A percentile compares a stretch with the other conserved stretches of the same genome.
Conservation (phyloP, 2,797 vertebrate species). For the Thunnus albacares region DNA sequence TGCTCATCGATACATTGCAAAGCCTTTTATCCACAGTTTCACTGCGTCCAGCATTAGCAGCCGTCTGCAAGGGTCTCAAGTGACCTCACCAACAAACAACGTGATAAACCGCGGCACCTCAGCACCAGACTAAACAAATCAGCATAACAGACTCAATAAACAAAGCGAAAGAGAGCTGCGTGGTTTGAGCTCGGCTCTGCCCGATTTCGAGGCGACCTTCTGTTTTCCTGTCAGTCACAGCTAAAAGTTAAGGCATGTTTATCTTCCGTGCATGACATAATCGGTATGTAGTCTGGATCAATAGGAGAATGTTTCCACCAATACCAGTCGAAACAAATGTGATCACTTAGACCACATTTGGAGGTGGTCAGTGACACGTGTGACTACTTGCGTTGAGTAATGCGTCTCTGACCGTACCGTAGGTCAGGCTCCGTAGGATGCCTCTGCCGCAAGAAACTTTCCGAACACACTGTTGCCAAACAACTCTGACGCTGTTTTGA, state of each 20-base stretch:
- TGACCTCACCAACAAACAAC: constrained; percentile 32
- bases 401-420: background rate
- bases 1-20: constrained; percentile 25
- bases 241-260: background rate
- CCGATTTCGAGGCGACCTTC: background rate
- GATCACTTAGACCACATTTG: background rate
- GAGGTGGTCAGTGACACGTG: background rate
- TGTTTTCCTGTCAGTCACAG: background rate
- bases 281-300: background rate
- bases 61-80: constrained; percentile 27
- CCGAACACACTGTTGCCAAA: background rate
- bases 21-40: constrained; percentile 40
- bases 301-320: background rate
- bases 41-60: constrained; percentile 10
- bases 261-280: background rate
- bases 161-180: background rate
- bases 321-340: background rate
- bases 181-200: background rate
- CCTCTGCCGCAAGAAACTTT: background rate
- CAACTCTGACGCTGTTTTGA: background rate
- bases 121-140: constrained; percentile 18
- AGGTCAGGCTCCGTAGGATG: background rate
- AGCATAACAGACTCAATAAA: constrained; percentile 5
- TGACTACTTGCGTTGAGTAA: background rate
- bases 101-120: constrained; percentile 28